phyloP scores from a whole-genome alignment of 2,888 invertebrate genomes.

The Carpatolechia fugitivella region DNA sequence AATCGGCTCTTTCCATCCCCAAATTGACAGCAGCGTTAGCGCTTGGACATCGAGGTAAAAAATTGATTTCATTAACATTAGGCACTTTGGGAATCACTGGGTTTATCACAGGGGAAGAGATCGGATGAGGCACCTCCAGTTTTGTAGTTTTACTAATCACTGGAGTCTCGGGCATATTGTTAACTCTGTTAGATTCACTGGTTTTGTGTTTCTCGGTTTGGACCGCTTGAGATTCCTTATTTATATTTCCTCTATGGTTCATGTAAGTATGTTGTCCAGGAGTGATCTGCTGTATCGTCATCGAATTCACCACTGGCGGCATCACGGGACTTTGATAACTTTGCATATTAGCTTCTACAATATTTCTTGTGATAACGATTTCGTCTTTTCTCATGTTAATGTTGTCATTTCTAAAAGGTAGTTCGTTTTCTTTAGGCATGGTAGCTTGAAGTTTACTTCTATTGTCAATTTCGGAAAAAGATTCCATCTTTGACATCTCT shows the following conservation, averaged over 20 bases:
- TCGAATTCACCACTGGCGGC: slow-evolving; percentile 51
- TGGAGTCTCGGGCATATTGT: slow-evolving; percentile 51
- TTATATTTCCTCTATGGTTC: slow-evolving; percentile 54
- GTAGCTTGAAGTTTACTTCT: slow-evolving; percentile 51
- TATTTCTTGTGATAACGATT: slow-evolving; percentile 60
- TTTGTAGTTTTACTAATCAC: slow-evolving; percentile 65
- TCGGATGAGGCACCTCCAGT: slow-evolving; percentile 71
- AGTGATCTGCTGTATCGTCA: slow-evolving; percentile 70
- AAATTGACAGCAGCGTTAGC: slow-evolving; percentile 66
- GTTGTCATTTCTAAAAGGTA: slow-evolving; percentile 58
- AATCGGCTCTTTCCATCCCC: slow-evolving; percentile 60
- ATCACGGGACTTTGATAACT: slow-evolving; percentile 48
- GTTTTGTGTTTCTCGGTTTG: slow-evolving; percentile 68
- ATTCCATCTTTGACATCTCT: slow-evolving; percentile 58
- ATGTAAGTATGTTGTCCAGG: slow-evolving; percentile 58
- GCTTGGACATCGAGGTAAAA: slow-evolving; percentile 71
- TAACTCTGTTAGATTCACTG: slow-evolving; percentile 52
- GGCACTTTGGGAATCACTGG: slow-evolving; percentile 70
- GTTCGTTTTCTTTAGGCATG: slow-evolving; percentile 56
- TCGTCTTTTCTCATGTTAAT: slow-evolving; percentile 61
- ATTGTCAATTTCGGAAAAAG: slow-evolving; percentile 52
- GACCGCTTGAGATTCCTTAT: slow-evolving; percentile 63
- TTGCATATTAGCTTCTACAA: slow-evolving; percentile 57
- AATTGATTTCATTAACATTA: slow-evolving; percentile 61
- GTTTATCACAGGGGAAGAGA: slow-evolving; percentile 70